Percentiles rank a stretch among this genome's conserved stretches.
These are phyloP conservation scores for Falco peregrinus DNA, from an alignment of 2,797 vertebrate genomes.

Conservation along the genomic window DNA sequence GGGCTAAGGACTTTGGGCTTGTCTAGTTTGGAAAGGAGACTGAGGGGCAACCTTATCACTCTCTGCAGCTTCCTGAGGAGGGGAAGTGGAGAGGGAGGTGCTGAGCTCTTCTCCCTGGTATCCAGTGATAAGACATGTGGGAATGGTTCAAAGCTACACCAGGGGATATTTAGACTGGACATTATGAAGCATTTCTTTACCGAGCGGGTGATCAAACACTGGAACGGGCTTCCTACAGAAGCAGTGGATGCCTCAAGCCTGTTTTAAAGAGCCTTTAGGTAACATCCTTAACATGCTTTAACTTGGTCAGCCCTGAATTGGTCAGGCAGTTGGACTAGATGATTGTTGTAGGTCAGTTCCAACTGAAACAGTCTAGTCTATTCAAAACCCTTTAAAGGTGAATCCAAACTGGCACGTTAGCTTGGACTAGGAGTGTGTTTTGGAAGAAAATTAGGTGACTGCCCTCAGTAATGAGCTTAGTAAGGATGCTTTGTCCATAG, in stretches of 20 bases:
- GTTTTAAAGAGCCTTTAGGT: rapidly evolving
- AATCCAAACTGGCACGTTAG: not conserved
- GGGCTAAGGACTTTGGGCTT: too few relatives aligned
- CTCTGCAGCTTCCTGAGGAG: not conserved
- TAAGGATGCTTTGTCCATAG: not conserved
- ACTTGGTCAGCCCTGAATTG: too few relatives aligned
- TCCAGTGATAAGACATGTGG: rapidly evolving
- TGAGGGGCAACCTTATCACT: not conserved
- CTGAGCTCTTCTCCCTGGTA: not conserved
- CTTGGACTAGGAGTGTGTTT: not conserved
- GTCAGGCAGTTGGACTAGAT: too few relatives aligned
- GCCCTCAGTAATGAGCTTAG: not conserved
- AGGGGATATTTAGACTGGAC: rapidly evolving
- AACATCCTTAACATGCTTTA: too few relatives aligned
- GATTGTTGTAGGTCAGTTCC: not conserved
- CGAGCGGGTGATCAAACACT: not conserved
- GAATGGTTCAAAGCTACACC: not conserved
- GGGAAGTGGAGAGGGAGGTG: rapidly evolving
- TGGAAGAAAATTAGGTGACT: not conserved
- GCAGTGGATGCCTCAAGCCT: not conserved
- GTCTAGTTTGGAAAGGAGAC: too few relatives aligned
- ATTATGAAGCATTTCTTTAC: not conserved
- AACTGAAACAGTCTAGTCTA: not conserved
- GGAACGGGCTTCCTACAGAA: not conserved
- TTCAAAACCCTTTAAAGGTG: not conserved